Base-by-base conservation (phyloP, 1,140 invertebrate species). In the Penaeus chinensis region DNA sequence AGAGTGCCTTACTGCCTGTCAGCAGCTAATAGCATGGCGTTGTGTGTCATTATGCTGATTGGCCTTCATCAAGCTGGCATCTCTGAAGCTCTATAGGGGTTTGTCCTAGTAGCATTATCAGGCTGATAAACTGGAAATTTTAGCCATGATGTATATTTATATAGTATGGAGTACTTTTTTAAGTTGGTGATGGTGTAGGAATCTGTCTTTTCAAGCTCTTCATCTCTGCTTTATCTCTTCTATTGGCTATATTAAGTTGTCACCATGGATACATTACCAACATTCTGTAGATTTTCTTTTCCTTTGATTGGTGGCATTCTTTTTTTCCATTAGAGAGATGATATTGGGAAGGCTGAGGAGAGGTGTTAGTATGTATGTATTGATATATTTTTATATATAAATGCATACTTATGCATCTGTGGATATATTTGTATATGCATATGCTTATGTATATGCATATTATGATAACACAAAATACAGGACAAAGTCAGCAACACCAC, bases 1-100 rank as follows among this genome's bases (percentile, higher is more conserved):
- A 42, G 42, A 82, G 37, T 74, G 69, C 69, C 69, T 74, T 74
- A 74, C n/a, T 74, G 69, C 69, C 63, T 85, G 84, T 66, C 61
- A 80, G 61, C 77, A 79, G 84, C 54, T 80, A 66, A 60, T 66
- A 79, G 84, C 84, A 85, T 85, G 84, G 77, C 84, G 54, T 47
- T 76, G 61, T 54, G 54, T 85, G 84, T 85, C 63, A 79, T 24
- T 66, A 32, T 47, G 66, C 76, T 65, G 71, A 61, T 66, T 66
- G 84, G 84, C 84, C 79, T 76, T 27, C 42, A 54, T 66, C 42
- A 37, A 47, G 76, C 76, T 79, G 71, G 32, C 62, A 60, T 54
- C 47, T 85, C 76, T 78, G 82, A 84, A 74, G 11, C 27, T 47
- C 47, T 47, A 47, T 7, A 47, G 47, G 47, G 47, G 42, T 74